phyloP scores from a whole-genome alignment of 2,888 invertebrate species.

The Ethmia dodecea region DNA sequence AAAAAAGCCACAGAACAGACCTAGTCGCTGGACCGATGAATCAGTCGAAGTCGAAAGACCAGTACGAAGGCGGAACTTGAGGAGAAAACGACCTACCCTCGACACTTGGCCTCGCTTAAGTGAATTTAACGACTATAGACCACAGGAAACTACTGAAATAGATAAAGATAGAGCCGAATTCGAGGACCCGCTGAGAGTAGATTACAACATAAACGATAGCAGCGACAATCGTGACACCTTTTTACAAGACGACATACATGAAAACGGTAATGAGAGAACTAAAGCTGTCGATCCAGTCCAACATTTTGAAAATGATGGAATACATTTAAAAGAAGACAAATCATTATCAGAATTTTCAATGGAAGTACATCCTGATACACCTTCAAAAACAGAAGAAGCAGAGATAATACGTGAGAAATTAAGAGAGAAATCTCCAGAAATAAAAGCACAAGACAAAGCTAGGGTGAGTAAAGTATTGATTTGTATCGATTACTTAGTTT shows the following conservation, averaged over 20 bases:
- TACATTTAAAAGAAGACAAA: constrained; percentile 30
- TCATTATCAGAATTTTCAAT: constrained; percentile 53
- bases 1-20: constrained; percentile 44
- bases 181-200: constrained; percentile 1
- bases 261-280: not conserved
- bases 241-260: not conserved
- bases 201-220: not conserved
- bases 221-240: not conserved
- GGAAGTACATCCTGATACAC: too few species aligned
- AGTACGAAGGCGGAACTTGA: constrained; percentile 46
- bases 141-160: constrained; percentile 23
- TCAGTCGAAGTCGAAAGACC: constrained; percentile 44
- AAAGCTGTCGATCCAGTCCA: too few species aligned
- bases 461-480: constrained; percentile 29
- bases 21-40: constrained; percentile 55
- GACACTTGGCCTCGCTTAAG: constrained; percentile 38
- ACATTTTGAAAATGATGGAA: not conserved
- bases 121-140: constrained; percentile 32
- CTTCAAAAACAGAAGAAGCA: not conserved
- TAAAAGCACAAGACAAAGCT: constrained; percentile 22
- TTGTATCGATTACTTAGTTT: not conserved
- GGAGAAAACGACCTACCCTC: constrained; percentile 46
- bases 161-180: constrained; percentile 13
- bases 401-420: constrained; percentile 20
- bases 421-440: constrained; percentile 21